Base-by-base conservation (phyloP, 2,113 vertebrate genomes). In the Zapornia atra region DNA sequence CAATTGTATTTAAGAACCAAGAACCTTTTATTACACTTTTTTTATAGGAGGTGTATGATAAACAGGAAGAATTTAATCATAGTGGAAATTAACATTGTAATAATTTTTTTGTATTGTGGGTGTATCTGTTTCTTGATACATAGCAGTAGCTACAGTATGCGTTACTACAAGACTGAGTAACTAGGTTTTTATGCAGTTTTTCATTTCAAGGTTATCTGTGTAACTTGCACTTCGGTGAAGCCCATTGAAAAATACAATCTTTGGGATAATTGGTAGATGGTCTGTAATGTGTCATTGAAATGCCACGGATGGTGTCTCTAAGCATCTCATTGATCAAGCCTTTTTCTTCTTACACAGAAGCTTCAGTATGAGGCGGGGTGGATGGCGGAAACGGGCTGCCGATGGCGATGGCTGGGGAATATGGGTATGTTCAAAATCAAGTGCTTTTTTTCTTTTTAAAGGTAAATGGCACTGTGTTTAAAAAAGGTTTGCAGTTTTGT, bases 311-410 rank as follows among this genome's bases (percentile, higher is more conserved):
- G 34, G 20, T 84, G 26, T 26, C 76, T 25, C 69, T 63, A 29
- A 80, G 42, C 29, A 46, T 40, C 25, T 68, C 88, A 87, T 40
- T 90, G 97, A 96, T 84, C 75, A 86, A 68, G 76, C 13, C 1
- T 94, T 96, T 25, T 94, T 86, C 48, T 95, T 84, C 60, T 93
- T 94, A 42, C 60, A 95, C 98, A 98, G 98, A 97, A 95, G 92
- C 95, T 98, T 99, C 99, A 99, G 97, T 97, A 99, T 99, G 99
- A 99, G 98, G 98, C 99, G 98, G 97, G 98, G 99, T 98, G 99
- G 98, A 96, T 99, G 99, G 99, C 99, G 98, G 96, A 99, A 99
- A 97, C 98, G 98, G 98, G 98, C 98, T 97, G 98, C 79, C 24
- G 98, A 98, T 31, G 98, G 98, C 96, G 99, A 99, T 97, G 99